These are phyloP conservation scores for Propithecus deckenii DNA, from an alignment of 2,797 vertebrate species.

Conservation along the genomic window DNA sequence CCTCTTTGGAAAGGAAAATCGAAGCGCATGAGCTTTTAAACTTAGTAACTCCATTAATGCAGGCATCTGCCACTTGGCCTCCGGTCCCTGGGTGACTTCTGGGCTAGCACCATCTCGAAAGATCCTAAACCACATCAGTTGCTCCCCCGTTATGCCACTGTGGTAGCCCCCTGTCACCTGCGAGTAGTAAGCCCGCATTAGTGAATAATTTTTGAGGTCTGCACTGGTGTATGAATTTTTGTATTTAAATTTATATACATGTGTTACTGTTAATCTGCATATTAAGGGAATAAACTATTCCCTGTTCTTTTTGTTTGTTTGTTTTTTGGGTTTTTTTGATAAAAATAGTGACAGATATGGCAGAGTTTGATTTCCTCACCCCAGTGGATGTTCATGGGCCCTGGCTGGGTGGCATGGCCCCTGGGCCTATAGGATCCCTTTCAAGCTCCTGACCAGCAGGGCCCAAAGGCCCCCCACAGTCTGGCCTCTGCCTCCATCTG, in stretches of 20 bases:
- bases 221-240: not conserved
- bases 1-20: not conserved
- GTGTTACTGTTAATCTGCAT: not conserved
- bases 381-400: not conserved
- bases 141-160: not conserved
- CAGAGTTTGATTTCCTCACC: not conserved
- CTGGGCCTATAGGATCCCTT: fast-evolving
- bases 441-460: too few relatives aligned
- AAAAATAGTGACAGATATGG: not conserved
- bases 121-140: not conserved
- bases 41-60: not conserved
- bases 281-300: not conserved
- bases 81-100: fast-evolving
- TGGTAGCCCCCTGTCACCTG: not conserved
- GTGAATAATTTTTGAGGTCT: not conserved
- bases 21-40: not conserved
- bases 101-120: not conserved
- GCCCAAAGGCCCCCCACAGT: not conserved
- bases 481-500: not conserved
- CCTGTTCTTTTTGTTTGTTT: not conserved
- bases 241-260: not conserved
- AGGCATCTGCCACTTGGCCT: not conserved
- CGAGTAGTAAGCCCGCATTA: not conserved
- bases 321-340: not conserved
- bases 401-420: not conserved